Percentiles rank a stretch among this genome's conserved stretches.
Evolutionary conservation across 2,888 invertebrate species (phyloP).

Genomic region (Vandiemenella viatica): DNA sequence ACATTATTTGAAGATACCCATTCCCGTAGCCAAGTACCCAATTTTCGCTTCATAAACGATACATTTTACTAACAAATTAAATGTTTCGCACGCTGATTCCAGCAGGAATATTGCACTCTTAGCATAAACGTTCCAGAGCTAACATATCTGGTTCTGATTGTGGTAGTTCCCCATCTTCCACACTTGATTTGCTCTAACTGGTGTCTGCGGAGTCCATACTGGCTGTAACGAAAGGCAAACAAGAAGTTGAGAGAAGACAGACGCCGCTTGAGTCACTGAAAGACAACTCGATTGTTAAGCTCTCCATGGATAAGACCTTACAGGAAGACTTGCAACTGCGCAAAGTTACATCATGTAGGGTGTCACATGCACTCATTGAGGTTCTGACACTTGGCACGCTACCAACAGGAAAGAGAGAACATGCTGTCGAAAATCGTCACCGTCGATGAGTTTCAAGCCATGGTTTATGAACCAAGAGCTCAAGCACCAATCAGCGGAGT

Average conservation of each 20-base stretch:
- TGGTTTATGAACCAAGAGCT: background rate
- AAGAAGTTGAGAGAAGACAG: background rate
- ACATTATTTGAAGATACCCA: too few relatives aligned
- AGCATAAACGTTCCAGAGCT: too few relatives aligned
- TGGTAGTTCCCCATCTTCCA: too few relatives aligned
- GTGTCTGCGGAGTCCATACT: too few relatives aligned
- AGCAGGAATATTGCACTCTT: too few relatives aligned
- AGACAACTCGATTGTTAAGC: background rate
- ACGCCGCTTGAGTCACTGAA: background rate
- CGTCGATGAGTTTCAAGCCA: background rate
- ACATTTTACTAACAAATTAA: too few relatives aligned
- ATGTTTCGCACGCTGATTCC: too few relatives aligned
- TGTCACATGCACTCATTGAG: background rate
- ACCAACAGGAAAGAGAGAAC: background rate
- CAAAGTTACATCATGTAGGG: background rate
- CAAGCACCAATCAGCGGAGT: background rate
- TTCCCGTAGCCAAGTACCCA: too few relatives aligned
- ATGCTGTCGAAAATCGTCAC: background rate
- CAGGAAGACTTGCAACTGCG: background rate
- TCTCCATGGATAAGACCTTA: background rate
- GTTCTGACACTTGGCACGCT: background rate
- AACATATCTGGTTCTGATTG: too few relatives aligned
- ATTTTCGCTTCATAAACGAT: too few relatives aligned
- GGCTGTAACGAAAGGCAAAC: too few relatives aligned
- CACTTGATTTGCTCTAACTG: too few relatives aligned